Conservation (phyloP, 2,888 invertebrate species). For the Agrilus cyanescens region DNA sequence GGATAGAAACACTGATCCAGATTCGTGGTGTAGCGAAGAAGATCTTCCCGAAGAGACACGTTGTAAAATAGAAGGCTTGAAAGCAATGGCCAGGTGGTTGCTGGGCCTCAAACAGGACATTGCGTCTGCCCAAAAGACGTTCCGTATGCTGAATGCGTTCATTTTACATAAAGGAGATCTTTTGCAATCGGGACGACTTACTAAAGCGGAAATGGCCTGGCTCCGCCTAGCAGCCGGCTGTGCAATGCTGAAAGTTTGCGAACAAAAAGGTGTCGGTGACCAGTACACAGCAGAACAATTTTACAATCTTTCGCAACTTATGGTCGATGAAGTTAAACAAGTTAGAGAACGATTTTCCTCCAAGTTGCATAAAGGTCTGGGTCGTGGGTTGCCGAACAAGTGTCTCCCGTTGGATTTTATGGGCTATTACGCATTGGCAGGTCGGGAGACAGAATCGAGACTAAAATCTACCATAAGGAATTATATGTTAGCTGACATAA, state of each 20-base stretch:
- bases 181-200: constrained; percentile 57
- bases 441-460: constrained; percentile 76
- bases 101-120: constrained; percentile 81
- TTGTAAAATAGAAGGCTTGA: constrained; percentile 88
- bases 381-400: constrained; percentile 73
- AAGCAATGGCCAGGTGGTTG: constrained; percentile 94
- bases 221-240: constrained; percentile 84
- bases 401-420: constrained; percentile 93
- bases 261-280: constrained; percentile 92
- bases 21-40: constrained; percentile 76
- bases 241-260: constrained; percentile 93
- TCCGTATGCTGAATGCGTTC: constrained; percentile 88
- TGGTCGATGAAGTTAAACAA: constrained; percentile 75
- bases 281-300: constrained; percentile 91
- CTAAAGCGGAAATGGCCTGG: constrained; percentile 87
- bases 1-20: constrained; percentile 35
- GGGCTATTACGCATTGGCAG: constrained; percentile 87
- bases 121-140: constrained; percentile 83
- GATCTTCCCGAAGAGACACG: constrained; percentile 82
- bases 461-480: constrained; percentile 56
- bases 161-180: constrained; percentile 70
- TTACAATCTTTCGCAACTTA: constrained; percentile 82
- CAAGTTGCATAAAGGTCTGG: constrained; percentile 83
- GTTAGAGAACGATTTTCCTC: constrained; percentile 78
- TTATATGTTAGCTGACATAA: constrained; percentile 80